Evolutionary conservation across 2,113 vertebrate genomes (phyloP).

Genomic region (western clawed frog (Xenopus tropicalis)): DNA sequence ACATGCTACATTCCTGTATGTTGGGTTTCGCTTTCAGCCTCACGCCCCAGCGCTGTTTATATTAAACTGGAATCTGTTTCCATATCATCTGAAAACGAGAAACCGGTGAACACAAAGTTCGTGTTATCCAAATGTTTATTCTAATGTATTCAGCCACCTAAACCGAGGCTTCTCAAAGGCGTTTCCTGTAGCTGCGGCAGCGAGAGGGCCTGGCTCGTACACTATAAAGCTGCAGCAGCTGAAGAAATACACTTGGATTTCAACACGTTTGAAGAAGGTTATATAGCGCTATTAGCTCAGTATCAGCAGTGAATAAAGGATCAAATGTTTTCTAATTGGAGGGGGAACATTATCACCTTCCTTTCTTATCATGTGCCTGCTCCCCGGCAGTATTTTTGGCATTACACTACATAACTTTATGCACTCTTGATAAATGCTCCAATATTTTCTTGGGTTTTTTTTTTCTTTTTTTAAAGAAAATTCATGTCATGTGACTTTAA

Average conservation of each 20-base stretch:
- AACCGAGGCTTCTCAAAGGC: conserved; percentile 7
- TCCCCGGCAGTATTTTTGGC: too few relatives aligned
- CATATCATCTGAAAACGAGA: conserved; percentile 21
- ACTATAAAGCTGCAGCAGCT: conserved; percentile 14
- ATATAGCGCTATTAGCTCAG: not conserved
- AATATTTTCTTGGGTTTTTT: too few relatives aligned
- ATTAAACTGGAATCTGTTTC: conserved; percentile 33
- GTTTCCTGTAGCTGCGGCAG: conserved; percentile 31
- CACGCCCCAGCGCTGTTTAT: conserved; percentile 28
- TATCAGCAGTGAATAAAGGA: not conserved
- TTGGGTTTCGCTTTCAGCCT: conserved; percentile 6
- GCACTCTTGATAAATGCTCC: too few relatives aligned
- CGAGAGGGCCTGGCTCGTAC: conserved; percentile 4
- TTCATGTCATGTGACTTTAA: too few relatives aligned
- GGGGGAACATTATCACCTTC: not conserved
- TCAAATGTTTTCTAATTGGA: not conserved
- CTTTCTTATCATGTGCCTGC: too few relatives aligned
- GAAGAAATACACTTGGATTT: conserved; percentile 31
- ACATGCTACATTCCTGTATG: conserved; percentile 33
- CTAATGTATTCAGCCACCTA: conserved; percentile 41
- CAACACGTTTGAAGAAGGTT: conserved; percentile 8
- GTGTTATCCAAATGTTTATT: conserved; percentile 37
- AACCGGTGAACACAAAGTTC: conserved; percentile 26
- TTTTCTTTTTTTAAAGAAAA: too few relatives aligned
- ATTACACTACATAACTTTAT: too few relatives aligned